phyloP scores from a whole-genome alignment of 2,888 invertebrate genomes.

The Apotomis capreana region DNA sequence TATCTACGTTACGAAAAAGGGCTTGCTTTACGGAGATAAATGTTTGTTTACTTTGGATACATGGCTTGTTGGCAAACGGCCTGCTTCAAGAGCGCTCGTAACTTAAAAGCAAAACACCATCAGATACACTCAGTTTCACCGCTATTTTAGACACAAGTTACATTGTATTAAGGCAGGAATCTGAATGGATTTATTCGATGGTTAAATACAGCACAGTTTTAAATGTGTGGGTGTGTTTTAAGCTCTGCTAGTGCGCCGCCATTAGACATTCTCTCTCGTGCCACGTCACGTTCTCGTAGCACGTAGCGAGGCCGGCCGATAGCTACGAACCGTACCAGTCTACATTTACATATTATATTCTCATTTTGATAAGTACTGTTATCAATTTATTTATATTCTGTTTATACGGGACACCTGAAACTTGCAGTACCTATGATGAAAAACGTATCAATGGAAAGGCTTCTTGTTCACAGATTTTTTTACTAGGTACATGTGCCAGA shows the following conservation, averaged over 20 bases:
- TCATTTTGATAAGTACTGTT: neutral
- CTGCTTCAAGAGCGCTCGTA: conserved; percentile 11
- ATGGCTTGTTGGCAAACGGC: conserved; percentile 17
- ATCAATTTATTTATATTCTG: neutral
- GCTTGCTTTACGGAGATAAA: conserved; percentile 51
- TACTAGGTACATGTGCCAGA: too few relatives aligned
- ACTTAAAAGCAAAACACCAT: conserved; percentile 1
- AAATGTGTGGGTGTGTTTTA: conserved; percentile 5
- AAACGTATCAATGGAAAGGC: too few relatives aligned
- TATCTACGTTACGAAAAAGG: conserved; percentile 55
- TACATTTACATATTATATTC: conserved; percentile 20
- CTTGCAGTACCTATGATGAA: too few relatives aligned
- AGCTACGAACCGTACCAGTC: conserved; percentile 19
- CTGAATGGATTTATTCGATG: neutral
- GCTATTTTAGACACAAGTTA: neutral
- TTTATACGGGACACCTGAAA: too few relatives aligned
- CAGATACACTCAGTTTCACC: neutral
- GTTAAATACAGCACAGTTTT: neutral
- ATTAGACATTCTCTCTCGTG: conserved; percentile 29
- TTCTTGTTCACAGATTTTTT: too few relatives aligned
- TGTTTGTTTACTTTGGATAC: conserved; percentile 43
- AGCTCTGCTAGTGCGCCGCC: conserved; percentile 12
- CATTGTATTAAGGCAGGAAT: neutral
- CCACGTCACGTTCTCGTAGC: conserved; percentile 11
- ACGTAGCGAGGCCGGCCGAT: conserved; percentile 24